Base-by-base conservation (phyloP, 1,140 invertebrate genomes). In the Penaeus indicus region DNA sequence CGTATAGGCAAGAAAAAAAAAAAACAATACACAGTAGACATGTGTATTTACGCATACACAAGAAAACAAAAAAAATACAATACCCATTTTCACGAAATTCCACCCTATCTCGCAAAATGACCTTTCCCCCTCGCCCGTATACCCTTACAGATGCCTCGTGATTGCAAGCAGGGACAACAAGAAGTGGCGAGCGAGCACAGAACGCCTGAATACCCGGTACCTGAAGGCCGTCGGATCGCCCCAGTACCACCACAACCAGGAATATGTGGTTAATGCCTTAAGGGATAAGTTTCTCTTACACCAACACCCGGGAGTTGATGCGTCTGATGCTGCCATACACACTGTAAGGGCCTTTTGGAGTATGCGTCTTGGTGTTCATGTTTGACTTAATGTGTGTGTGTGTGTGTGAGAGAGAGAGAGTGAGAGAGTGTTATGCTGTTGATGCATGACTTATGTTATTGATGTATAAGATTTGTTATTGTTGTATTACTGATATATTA, bases 231-330 rank as follows among this genome's bases (percentile, higher is more conserved):
- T 75, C n/a, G 60, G 61, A 4, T n/a, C 18, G 0, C 75, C 85
- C 11, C 84, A 77, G n/a, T 69, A 85, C 79, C 83, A 61, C 63
- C 62, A 83, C 64, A 87, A 86, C 67, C 78, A 91, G 81, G 61
- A 91, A 18, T 84, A 88, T 60, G 85, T 90, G 19, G 85, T 89
- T 67, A 75, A 79, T n/a, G 85, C 84, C 54, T 84, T 91, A 38
- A 85, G 84, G 19, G 22, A 86, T 27, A 88, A 32, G 5, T 89
- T 88, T 60, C 54, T 27, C 16, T 2, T 88, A 0, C 69, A 88
- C 21, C 22, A 60, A 13, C 77, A 64, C 72, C 80, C 77, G 1
- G 85, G n/a, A 8, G 42, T 83, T 11, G 81, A 84, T 32, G 72
- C 69, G 8, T 88, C 87, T 0, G 87, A 88, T 1, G 87, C 87